Base-by-base conservation (phyloP, 2,113 vertebrate genomes). In the Gobio gobio region DNA sequence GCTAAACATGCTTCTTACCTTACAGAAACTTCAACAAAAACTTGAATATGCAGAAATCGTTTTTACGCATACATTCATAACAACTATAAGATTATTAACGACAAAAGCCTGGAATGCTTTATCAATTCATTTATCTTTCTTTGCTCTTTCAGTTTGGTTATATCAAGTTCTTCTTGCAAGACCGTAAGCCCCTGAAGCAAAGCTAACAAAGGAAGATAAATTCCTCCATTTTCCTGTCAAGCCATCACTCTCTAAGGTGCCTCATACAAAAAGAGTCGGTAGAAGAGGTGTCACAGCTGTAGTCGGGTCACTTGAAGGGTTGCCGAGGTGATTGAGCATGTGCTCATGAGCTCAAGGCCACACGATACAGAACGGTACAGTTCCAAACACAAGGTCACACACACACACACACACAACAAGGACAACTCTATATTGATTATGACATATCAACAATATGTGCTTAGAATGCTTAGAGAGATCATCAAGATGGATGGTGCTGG, bases 291-390 rank as follows among this genome's bases (percentile, higher is more conserved):
- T 90, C 89, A 87, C 91, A 88, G 91, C 92, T 86, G 92, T 92
- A 85, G 84, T 88, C 89, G 54, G 91, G 91, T 90, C 93, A 94
- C 93, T 91, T 83, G 87, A 86, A 92, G 92, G 91, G 93, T 94
- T 93, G 92, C 89, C 36, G 86, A 76, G 88, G 93, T 95, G 95
- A 95, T 95, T 91, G 94, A 95, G 92, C 92, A 92, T 88, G 90
- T 93, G 94, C 92, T 93, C 89, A 90, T 92, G 86, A 78, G 92
- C 91, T 92, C 89, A 86, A 95, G 94, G 95, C 93, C 91, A 90
- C 91, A 89, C 91, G 90, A 93, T 93, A 63, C 36, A 63, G 36
- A 94, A 95, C 93, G 90, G 92, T 89, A 90, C 91, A 90, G 92
- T 91, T 92, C 92, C 91, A 91, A 89, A 91, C 90, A 91, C 93